Base-by-base conservation (phyloP, 2,888 invertebrate species). In the Azorinus chamasolen region DNA sequence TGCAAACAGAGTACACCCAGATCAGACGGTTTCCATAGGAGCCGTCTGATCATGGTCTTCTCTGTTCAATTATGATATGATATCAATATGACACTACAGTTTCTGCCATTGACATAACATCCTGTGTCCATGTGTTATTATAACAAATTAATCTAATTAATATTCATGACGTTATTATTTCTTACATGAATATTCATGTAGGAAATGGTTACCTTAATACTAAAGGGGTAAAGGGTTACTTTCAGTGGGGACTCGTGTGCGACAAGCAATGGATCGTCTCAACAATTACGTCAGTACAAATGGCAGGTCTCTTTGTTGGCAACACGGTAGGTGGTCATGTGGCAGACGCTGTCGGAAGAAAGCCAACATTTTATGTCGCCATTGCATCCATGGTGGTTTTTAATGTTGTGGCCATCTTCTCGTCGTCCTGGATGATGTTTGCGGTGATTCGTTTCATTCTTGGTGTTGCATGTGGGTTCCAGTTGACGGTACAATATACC, bases 211-310 rank as follows among this genome's bases (percentile, higher is more conserved):
- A n/a, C n/a, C n/a, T n/a, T n/a, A n/a, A n/a, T n/a, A n/a, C n/a
- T n/a, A n/a, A n/a, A n/a, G n/a, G n/a, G n/a, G n/a, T n/a, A n/a
- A n/a, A n/a, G n/a, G n/a, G 32, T 32, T 32, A 4, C 5, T 78
- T 74, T 55, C 63, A 79, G 82, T 82, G 58, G 59, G 55, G 51
- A 16, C 75, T 82, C 14, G 63, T 82, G 1, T 82, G 82, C 48
- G 64, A 73, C 37, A 22, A 24, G 12, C 55, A 27, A 12, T 82
- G 78, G 72, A 54, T 76, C 1, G 55, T 71, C 0, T 58, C 59
- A 12, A 65, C 73, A 14, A 72, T 72, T 6, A 69, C 65, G 0
- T 76, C 75, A 6, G 54, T 79, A 18, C 79, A 79, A 50, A 75
- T 78, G 74, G 75, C 58, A 1, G 81, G 81, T 0, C 65, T 81